Evolutionary conservation across 2,888 invertebrate genomes (phyloP), one percentile per base, ranked within the genome.

Genomic region (Coelopa pilipes): DNA sequence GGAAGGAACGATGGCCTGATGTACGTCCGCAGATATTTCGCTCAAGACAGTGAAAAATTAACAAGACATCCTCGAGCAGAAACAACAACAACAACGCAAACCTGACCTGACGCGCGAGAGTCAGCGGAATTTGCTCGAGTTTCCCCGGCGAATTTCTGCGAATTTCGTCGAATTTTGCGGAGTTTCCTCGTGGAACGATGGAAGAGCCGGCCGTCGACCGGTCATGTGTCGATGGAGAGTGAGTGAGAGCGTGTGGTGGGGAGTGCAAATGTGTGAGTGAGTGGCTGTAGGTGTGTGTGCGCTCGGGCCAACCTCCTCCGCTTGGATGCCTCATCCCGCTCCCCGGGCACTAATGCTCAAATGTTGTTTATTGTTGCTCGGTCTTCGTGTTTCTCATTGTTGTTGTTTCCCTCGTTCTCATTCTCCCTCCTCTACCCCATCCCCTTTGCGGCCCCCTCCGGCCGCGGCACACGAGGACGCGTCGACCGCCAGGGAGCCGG

Each of bases 321-420:
- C 21, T 9, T 49, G 24, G 17, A 5, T 67, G 49, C 21, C 24
- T 68, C 50, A 24, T 50, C 12, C 21, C 49, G 60, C 60, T 66
- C 66, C 66, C 66, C 50, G 10, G 50, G 21, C 66, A 24, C 49
- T 21, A 49, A 66, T 66, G 50, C 50, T 66, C 49, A 66, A 66
- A 66, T 50, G 66, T 66, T 66, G 66, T 66, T 66, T 66, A 66
- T 66, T 66, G 24, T n/a, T 62, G 62, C 34, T 45, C 15, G 34
- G 34, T 34, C 34, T 4, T 34, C 34, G 2, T 34, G 34, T 34
- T 34, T 34, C 7, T 34, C 4, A 34, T 34, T 34, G 34, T 34
- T 34, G 34, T 34, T 34, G 34, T 34, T 34, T 34, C n/a, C n/a
- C n/a, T n/a, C n/a, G n/a, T n/a, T n/a, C n/a, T n/a, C n/a, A n/a